Conservation (phyloP, 2,888 invertebrate species). For the Ochropleura leucogaster region DNA sequence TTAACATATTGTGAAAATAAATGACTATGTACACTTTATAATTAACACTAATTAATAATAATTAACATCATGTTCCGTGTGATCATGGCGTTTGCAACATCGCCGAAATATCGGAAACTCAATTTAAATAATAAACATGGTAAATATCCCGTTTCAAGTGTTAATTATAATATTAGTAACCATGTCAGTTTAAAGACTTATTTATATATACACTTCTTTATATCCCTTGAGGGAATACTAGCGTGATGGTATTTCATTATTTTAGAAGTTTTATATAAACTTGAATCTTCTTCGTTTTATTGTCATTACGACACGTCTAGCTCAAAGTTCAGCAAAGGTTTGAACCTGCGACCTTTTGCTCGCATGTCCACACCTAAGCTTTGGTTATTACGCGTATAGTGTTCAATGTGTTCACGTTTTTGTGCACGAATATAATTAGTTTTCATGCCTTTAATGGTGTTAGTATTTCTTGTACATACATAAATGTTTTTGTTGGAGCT, state of each 20-base stretch:
- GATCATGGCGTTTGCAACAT: no score
- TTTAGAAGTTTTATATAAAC: neutral
- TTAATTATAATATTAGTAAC: no score
- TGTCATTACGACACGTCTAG: conserved; percentile 29
- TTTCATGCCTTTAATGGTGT: neutral
- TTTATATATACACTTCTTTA: neutral
- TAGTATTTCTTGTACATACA: neutral
- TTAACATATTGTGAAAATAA: no score
- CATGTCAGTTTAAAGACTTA: no score
- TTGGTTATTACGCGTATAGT: conserved; percentile 5
- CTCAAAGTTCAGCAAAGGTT: conserved; percentile 46
- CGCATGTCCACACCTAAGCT: conserved; percentile 30
- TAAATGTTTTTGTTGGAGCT: neutral
- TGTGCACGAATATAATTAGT: conserved; percentile 12
- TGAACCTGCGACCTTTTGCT: conserved; percentile 52
- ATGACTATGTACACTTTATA: no score
- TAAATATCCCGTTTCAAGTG: no score
- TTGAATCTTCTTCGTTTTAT: conserved; percentile 16
- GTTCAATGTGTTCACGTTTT: neutral
- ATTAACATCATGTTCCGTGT: no score
- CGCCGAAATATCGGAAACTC: no score
- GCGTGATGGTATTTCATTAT: neutral
- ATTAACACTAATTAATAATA: no score
- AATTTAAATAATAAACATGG: no score
- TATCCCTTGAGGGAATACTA: neutral